Evolutionary conservation across 30 jellyfish, hydroid and myxozoan genomes (phyloP).

Genomic region (Sanderia malayensis): DNA sequence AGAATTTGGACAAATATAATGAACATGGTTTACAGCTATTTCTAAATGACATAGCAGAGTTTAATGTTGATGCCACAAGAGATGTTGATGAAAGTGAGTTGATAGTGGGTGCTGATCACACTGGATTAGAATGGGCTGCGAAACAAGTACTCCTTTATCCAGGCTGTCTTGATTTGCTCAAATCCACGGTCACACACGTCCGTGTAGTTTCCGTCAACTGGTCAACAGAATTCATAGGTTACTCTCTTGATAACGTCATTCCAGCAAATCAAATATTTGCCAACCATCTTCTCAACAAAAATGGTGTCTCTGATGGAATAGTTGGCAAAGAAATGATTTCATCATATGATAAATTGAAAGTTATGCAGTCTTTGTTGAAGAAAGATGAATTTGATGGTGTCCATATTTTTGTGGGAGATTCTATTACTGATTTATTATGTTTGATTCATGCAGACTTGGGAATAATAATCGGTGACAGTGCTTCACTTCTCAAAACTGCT

Average conservation of each 20-base stretch:
- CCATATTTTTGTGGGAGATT: conserved; percentile 63
- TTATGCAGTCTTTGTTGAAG: conserved; percentile 6
- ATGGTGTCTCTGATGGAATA: conserved; percentile 42
- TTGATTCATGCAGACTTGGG: conserved; percentile 52
- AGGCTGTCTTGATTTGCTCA: conserved; percentile 45
- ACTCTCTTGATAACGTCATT: conserved; percentile 32
- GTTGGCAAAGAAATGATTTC: conserved; percentile 38
- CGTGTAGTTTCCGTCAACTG: conserved; percentile 70
- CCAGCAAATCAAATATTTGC: conserved; percentile 47
- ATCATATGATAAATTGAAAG: conserved; percentile 36
- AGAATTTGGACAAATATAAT: conserved; percentile 10
- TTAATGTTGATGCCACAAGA: conserved; percentile 11
- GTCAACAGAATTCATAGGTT: conserved; percentile 57
- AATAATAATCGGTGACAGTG: conserved; percentile 49
- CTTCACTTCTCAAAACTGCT: conserved; percentile 25
- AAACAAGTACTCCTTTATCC: conserved; percentile 34
- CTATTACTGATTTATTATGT: conserved; percentile 51
- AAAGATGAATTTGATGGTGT: conserved; percentile 2
- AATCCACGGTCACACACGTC: conserved; percentile 15
- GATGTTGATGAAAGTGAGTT: conserved; percentile 50
- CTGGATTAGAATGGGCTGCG: conserved; percentile 48
- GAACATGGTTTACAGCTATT: conserved; percentile 21
- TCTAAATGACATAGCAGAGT: conserved; percentile 25
- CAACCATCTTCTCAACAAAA: conserved; percentile 29
- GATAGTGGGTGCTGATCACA: conserved; percentile 32